Base-by-base conservation (phyloP, 2,888 invertebrate species). In the Trichopria drosophilae region DNA sequence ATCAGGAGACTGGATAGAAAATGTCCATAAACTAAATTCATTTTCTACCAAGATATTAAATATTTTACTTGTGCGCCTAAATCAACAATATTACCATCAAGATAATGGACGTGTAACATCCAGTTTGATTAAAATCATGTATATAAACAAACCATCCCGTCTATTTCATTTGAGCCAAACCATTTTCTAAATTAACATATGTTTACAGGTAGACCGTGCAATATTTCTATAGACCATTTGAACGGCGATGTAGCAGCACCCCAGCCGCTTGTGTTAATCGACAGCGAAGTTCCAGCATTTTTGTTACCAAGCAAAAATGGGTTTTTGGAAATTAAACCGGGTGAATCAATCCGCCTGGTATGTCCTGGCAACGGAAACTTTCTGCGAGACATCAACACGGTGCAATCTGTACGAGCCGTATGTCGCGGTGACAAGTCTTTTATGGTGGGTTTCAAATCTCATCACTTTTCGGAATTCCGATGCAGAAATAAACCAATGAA, bases 241-340 rank as follows among this genome's bases (percentile, higher is more conserved):
- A 76, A 78, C 36, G 78, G 79, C 10, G 81, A 81, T 59, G 72
- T 83, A 2, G 77, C 76, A 0, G 78, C 79, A 51, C 82, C 81
- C 0, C 84, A 85, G 64, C 84, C 85, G 1, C 75, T 86, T 4
- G 79, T 82, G 59, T 64, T 85, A 2, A 73, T 60, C 3, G 31
- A 28, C 23, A 32, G 10, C 6, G 19, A 26, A 6, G 31, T 42
- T 19, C 47, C 45, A 7, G 39, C 15, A 3, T 66, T 70, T 42
- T 24, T 68, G 12, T 59, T 67, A 47, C 68, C 71, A 3, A 56
- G 61, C 29, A 49, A 53, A 6, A 32, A 34, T 2, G 62, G 63
- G 7, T 57, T 24, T 3, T 23, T 73, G 28, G 41, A 36, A 6
- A 45, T 72, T 5, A 35, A 34, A 10, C 32, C 12, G 3, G 60